Evolutionary conservation across 2,113 vertebrate genomes (phyloP).

Genomic region (Zapus hudsonius): DNA sequence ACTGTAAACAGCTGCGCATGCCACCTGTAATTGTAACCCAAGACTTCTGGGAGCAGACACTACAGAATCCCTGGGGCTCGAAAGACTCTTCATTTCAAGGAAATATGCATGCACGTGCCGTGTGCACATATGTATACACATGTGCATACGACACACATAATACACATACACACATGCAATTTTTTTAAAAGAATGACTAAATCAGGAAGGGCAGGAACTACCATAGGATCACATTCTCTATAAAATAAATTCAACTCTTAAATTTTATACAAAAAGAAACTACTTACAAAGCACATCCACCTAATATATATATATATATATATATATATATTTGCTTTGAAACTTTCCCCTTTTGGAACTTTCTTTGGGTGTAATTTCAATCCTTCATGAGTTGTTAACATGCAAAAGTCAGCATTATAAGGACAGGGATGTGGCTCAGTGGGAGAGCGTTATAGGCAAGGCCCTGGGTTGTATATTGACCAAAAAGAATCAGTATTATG

Average conservation of each 20-base stretch:
- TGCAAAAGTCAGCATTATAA: not conserved
- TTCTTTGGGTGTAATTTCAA: not conserved
- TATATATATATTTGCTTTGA: constrained; percentile 42
- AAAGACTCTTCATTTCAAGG: too few species aligned
- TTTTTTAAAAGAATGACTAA: not conserved
- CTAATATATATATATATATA: not conserved
- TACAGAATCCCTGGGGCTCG: too few species aligned
- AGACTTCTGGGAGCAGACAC: too few species aligned
- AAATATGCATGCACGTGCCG: too few species aligned
- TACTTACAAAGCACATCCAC: not conserved
- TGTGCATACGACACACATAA: too few species aligned
- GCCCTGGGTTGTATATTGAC: not conserved
- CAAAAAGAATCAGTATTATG: not conserved
- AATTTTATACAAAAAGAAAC: not conserved
- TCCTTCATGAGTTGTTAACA: not conserved
- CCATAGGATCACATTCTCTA: not conserved
- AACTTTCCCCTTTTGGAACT: not conserved
- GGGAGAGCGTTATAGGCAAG: not conserved
- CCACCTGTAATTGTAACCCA: too few species aligned
- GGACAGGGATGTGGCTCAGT: not conserved
- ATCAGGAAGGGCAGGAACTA: not conserved
- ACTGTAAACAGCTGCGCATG: too few species aligned
- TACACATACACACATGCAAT: too few species aligned
- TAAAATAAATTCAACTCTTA: not conserved
- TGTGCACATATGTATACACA: too few species aligned